Percentiles rank a stretch among this genome's conserved stretches.
These are phyloP conservation scores for Neoaliturus tenellus DNA, from an alignment of 2,888 invertebrate species.

Conservation along the genomic window DNA sequence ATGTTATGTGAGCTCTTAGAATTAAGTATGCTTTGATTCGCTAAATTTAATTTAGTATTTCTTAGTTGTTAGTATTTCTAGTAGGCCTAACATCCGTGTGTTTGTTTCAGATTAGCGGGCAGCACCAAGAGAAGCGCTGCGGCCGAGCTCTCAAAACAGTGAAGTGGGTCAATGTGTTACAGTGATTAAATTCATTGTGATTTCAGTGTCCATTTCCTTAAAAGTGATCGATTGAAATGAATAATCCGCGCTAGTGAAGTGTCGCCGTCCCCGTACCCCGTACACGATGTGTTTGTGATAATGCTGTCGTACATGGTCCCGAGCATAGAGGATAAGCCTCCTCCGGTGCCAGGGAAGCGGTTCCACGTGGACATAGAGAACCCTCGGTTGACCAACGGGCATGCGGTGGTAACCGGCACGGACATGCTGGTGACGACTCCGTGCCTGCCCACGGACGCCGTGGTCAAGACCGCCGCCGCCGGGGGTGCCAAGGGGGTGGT, in stretches of 20 bases:
- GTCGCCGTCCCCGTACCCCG: no score
- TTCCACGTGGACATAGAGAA: constrained; percentile 75
- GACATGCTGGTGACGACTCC: constrained; percentile 69
- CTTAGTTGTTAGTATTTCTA: no score
- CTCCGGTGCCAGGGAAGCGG: constrained; percentile 75
- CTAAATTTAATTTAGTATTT: no score
- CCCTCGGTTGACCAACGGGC: constrained; percentile 71
- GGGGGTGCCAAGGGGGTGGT: constrained; percentile 39
- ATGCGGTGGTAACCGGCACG: constrained; percentile 71
- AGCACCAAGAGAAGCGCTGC: no score
- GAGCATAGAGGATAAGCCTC: constrained; percentile 83
- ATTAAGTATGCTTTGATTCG: no score
- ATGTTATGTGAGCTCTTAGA: no score
- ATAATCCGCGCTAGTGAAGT: no score
- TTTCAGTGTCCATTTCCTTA: no score
- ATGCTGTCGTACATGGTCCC: constrained; percentile 90
- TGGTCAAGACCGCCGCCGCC: neutral
- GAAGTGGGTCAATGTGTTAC: no score
- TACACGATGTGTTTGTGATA: no score
- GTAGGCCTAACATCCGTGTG: neutral
- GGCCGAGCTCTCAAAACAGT: no score
- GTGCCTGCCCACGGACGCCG: constrained; percentile 24
- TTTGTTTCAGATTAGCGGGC: neutral
- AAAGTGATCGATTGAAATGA: neutral
- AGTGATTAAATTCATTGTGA: no score